Conservation (phyloP, 2,113 vertebrate species). For the Brevimyrus niger region DNA sequence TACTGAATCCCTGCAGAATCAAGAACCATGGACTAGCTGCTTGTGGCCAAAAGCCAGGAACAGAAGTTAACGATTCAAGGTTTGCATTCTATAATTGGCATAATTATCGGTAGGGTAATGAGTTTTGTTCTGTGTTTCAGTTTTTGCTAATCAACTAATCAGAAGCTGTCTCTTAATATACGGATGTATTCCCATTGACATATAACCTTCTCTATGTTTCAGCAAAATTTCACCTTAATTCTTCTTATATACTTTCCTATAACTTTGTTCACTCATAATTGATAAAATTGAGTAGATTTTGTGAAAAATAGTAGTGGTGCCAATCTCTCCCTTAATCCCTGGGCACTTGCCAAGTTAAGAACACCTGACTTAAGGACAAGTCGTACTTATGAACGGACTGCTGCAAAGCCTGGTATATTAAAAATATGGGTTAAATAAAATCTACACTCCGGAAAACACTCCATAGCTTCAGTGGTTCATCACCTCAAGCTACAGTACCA, state of each 20-base stretch:
- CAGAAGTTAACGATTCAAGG: neutral
- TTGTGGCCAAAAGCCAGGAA: neutral
- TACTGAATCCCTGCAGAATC: too few species aligned
- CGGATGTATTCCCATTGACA: neutral
- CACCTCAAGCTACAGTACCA: too few species aligned
- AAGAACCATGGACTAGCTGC: neutral
- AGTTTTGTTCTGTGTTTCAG: neutral
- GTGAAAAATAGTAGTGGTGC: neutral
- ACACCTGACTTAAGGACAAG: neutral
- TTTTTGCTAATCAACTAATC: neutral
- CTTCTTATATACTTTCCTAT: neutral
- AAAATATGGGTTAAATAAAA: too few species aligned
- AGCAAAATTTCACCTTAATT: neutral
- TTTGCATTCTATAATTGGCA: neutral
- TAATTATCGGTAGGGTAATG: neutral
- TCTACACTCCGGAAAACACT: too few species aligned
- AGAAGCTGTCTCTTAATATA: neutral
- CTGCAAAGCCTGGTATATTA: too few species aligned
- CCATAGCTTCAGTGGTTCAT: too few species aligned
- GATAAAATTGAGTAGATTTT: neutral
- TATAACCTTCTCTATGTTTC: conserved; percentile 1
- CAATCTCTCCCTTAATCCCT: neutral
- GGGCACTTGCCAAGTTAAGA: neutral
- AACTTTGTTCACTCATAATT: neutral
- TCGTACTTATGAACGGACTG: too few species aligned